A percentile compares a stretch with the other conserved stretches of the same genome.
Evolutionary conservation across 2,797 vertebrate genomes (phyloP).

Genomic region (Anomalospiza imberbis): DNA sequence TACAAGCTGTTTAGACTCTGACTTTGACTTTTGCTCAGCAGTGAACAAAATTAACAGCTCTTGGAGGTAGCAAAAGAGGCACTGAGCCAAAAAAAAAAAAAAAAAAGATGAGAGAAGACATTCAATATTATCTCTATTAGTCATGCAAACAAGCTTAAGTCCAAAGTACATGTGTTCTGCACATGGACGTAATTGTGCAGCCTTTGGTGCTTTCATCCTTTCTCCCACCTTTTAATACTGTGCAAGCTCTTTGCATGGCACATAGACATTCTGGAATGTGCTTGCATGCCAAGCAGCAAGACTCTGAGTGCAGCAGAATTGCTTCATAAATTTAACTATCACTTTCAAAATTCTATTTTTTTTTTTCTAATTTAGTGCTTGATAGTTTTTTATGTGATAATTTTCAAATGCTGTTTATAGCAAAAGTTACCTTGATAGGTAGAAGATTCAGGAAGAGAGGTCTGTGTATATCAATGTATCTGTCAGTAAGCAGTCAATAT

Average conservation of each 20-base stretch:
- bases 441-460: conserved; percentile 8
- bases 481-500: conserved; percentile 4
- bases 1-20: conserved; percentile 87
- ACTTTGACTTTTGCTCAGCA: conserved; percentile 85
- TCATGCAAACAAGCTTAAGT: conserved; percentile 71
- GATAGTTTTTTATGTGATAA: conserved; percentile 81
- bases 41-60: conserved; percentile 85
- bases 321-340: conserved; percentile 83
- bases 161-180: conserved; percentile 30
- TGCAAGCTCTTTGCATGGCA: background rate
- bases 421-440: conserved; percentile 80
- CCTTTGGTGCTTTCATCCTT: background rate
- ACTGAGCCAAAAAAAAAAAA: conserved; percentile 71
- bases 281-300: conserved; percentile 73
- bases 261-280: conserved; percentile 33
- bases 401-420: conserved; percentile 78
- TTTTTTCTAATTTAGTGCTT: conserved; percentile 82
- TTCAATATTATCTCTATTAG: conserved; percentile 75
- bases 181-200: conserved; percentile 2
- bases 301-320: conserved; percentile 71
- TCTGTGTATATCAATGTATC: background rate
- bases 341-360: conserved; percentile 68
- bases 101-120: conserved; percentile 68
- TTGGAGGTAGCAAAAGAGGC: conserved; percentile 78
- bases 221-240: background rate